Conservation (phyloP, 2,113 vertebrate species). For the Cephalopholis sonnerati region DNA sequence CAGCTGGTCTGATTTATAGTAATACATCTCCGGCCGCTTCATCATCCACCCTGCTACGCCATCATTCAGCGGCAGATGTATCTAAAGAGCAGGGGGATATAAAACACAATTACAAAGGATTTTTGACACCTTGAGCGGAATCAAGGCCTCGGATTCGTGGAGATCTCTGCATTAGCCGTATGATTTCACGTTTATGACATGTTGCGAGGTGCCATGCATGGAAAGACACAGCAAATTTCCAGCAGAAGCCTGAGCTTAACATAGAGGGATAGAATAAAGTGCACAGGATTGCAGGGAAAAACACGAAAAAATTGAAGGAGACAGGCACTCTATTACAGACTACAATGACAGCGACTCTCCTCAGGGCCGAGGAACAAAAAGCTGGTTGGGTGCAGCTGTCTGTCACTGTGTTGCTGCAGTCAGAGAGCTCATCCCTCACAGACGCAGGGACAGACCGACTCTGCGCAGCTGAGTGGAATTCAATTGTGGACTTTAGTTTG, state of each 20-base stretch:
- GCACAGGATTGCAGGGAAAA: slow-evolving; percentile 10
- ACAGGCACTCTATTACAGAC: slow-evolving; percentile 32
- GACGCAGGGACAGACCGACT: slow-evolving; percentile 21
- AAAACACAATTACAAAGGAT: slow-evolving; percentile 65
- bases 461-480: slow-evolving; percentile 31
- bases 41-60: slow-evolving; percentile 40
- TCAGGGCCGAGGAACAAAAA: slow-evolving; percentile 28
- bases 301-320: slow-evolving; percentile 26
- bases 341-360: slow-evolving; percentile 25
- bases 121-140: slow-evolving; percentile 22
- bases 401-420: slow-evolving; percentile 35
- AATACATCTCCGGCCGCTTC: slow-evolving; percentile 41
- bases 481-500: slow-evolving; percentile 39
- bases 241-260: slow-evolving; percentile 1
- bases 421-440: slow-evolving; percentile 36
- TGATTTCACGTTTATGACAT: neutral
- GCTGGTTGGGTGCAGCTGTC: slow-evolving; percentile 23
- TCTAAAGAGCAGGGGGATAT: slow-evolving; percentile 46
- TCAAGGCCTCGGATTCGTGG: neutral
- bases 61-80: slow-evolving; percentile 54
- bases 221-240: neutral
- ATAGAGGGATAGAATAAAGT: neutral
- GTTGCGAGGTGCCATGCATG: neutral
- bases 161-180: slow-evolving; percentile 13
- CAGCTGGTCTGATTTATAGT: slow-evolving; percentile 65